phyloP scores from a whole-genome alignment of 2,797 vertebrate genomes.

The Chaetophractus vellerosus region DNA sequence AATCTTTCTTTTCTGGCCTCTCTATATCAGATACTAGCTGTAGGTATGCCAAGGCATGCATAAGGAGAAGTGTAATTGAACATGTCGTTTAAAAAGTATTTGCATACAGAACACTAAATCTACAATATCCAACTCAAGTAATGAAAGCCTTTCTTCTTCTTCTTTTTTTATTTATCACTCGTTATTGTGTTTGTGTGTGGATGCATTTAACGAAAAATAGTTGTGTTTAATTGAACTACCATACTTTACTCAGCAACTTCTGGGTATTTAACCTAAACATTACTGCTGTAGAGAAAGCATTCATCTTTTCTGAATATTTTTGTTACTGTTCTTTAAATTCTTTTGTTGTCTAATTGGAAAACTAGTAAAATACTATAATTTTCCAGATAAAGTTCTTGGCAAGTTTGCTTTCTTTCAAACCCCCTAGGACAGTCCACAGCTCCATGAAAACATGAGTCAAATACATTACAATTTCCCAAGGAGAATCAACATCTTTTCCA shows the following conservation, averaged over 20 bases:
- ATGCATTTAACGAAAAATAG: conserved; percentile 54
- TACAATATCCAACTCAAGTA: conserved; percentile 38
- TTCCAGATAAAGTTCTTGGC: conserved; percentile 93
- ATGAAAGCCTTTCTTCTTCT: neutral
- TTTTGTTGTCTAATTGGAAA: conserved; percentile 88
- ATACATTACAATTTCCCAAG: conserved; percentile 92
- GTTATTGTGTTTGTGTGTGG: conserved; percentile 12
- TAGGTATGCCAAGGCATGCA: conserved; percentile 79
- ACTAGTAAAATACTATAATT: conserved; percentile 89
- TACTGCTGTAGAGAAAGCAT: neutral
- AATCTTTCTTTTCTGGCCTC: conserved; percentile 77
- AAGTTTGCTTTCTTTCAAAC: conserved; percentile 87
- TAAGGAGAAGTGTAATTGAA: conserved; percentile 69
- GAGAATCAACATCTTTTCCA: conserved; percentile 92
- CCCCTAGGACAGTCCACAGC: conserved; percentile 90
- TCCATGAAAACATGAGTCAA: conserved; percentile 93
- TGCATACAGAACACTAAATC: conserved; percentile 22
- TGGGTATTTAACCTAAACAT: neutral
- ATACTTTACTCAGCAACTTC: conserved; percentile 60
- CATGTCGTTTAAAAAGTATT: conserved; percentile 28
- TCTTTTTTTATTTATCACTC: conserved; percentile 21
- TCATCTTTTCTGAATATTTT: conserved; percentile 36
- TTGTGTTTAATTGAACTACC: neutral
- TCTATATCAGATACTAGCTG: conserved; percentile 70
- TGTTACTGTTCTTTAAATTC: conserved; percentile 80